Evolutionary conservation across 2,113 vertebrate genomes (phyloP).

Genomic region (Solea solea): DNA sequence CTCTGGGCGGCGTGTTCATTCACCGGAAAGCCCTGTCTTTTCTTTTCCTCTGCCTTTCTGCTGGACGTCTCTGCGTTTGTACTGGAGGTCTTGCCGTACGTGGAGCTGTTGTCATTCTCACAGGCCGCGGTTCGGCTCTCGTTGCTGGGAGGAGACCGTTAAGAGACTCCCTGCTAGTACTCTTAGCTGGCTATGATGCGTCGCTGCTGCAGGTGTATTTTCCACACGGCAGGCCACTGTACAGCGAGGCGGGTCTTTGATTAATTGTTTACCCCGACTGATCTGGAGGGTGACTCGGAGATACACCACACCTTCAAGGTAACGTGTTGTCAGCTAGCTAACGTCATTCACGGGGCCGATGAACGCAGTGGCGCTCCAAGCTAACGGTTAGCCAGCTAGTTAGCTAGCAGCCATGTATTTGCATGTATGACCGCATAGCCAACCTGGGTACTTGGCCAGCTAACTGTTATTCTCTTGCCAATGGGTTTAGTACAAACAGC

Average conservation of each 20-base stretch:
- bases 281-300: conserved; percentile 55
- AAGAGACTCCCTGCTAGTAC: conserved; percentile 55
- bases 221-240: conserved; percentile 42
- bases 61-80: conserved; percentile 15
- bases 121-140: conserved; percentile 72
- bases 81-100: conserved; percentile 33
- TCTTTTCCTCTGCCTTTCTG: background rate
- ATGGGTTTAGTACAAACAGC: background rate
- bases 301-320: conserved; percentile 72
- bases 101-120: conserved; percentile 44
- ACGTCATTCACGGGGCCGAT: conserved; percentile 52
- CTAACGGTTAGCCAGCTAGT: conserved; percentile 55
- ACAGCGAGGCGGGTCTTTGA: conserved; percentile 43
- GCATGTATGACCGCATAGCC: conserved; percentile 7
- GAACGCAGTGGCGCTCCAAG: conserved; percentile 31
- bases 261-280: conserved; percentile 37
- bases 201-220: conserved; percentile 52
- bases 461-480: background rate
- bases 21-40: background rate
- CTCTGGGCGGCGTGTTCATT: conserved; percentile 3
- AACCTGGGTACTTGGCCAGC: background rate
- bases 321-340: conserved; percentile 52
- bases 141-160: conserved; percentile 77
- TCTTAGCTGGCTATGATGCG: conserved; percentile 73
- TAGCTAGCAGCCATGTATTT: conserved; percentile 36